Base-by-base conservation (phyloP, 2,888 invertebrate genomes). In the Synanthedon andrenaeformis region DNA sequence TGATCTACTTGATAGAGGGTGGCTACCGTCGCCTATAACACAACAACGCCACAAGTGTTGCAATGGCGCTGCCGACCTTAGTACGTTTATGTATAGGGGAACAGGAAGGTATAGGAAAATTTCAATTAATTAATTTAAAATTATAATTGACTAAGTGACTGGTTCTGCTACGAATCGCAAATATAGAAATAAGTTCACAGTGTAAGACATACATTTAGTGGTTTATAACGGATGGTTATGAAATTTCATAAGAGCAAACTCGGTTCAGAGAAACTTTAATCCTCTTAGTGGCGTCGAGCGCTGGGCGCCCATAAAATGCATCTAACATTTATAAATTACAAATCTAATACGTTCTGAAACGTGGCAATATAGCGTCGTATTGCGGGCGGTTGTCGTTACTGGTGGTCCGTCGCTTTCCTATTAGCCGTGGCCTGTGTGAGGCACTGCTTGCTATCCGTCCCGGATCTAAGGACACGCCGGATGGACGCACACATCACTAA, bases 311-410 rank as follows among this genome's bases (percentile, higher is more conserved):
- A 67, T 75, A 73, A 76, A 74, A 72, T 66, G 59, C 61, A 69
- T 68, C 61, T 62, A 66, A 65, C 65, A 66, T 70, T 69, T 69
- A 72, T 72, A 70, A 72, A 74, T 70, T 69, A 72, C 66, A 61
- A 68, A 69, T 70, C 58, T 63, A 66, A 67, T 65, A 63, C 58
- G 60, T 57, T 59, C 57, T 51, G 59, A 57, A 64, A 63, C 60
- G 60, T 63, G 12, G 49, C 23, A 49, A 23, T 49, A 23, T 19
- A 23, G 19, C 49, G 49, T 49, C 17, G 49, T 56, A 55, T 57
- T 55, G 57, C 55, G 23, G 51, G 58, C 42, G 57, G 51, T 52
- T 51, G 28, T 53, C 62, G 55, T 58, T 62, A 64, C 59, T 62
- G 67, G 69, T 69, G 67, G 69, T 68, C 69, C 58, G 55, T 52